Evolutionary conservation across 2,888 invertebrate genomes (phyloP).

Genomic region (Imbricaverruca yamaguchii): DNA sequence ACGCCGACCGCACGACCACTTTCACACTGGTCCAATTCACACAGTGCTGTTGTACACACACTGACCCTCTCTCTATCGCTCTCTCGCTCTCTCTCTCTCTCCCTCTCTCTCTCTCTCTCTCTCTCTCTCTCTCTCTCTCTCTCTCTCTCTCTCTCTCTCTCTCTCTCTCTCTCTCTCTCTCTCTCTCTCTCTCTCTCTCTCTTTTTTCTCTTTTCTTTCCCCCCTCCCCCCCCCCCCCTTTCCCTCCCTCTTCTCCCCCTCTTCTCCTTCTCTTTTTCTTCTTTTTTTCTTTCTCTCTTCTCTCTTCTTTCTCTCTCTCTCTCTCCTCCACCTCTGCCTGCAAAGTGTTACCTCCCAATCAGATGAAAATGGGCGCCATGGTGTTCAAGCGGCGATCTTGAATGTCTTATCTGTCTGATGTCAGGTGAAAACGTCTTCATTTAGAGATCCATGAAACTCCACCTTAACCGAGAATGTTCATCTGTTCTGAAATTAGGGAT

Average conservation of each 20-base stretch:
- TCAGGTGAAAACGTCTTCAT: too few relatives aligned
- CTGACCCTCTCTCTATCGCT: neutral
- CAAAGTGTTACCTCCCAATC: too few relatives aligned
- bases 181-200: neutral
- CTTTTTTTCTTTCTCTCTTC: neutral
- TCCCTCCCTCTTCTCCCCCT: neutral
- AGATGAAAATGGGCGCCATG: too few relatives aligned
- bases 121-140: neutral
- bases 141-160: neutral
- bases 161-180: neutral
- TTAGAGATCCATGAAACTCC: too few relatives aligned
- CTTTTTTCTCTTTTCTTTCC: neutral
- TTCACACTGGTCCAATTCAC: too few relatives aligned
- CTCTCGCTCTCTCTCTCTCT: neutral
- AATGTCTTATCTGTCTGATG: too few relatives aligned
- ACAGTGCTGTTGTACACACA: too few relatives aligned
- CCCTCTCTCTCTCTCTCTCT: neutral
- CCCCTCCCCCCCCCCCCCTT: neutral
- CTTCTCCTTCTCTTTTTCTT: neutral
- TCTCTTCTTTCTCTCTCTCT: neutral
- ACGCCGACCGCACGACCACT: too few relatives aligned
- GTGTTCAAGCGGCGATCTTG: too few relatives aligned
- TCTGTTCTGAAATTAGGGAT: too few relatives aligned
- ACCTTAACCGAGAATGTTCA: too few relatives aligned
- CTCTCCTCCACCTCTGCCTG: neutral